Evolutionary conservation across 1,140 invertebrate species (phyloP), one percentile per base, ranked within the genome.

Genomic region (Atta cephalotes): DNA sequence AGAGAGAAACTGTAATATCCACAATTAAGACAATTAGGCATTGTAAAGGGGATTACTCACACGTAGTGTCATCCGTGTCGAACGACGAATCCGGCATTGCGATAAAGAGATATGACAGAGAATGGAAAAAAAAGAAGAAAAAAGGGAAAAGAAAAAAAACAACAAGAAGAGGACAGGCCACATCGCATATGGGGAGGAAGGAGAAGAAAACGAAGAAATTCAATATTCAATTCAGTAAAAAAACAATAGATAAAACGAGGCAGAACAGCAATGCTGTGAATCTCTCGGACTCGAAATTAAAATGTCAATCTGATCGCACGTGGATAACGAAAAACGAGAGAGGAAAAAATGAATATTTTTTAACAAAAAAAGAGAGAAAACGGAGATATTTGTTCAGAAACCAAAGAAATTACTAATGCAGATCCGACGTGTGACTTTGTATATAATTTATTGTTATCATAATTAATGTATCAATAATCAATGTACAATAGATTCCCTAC

Each of bases 361-460:
- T 18, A 68, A 85, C 3, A 6, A 81, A 87, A 74, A 9, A 81
- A 14, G 84, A 78, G 39, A 56, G 74, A 87, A 18, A 76, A 25
- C 31, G 1, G 31, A 51, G 49, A 28, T 16, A 63, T 9, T 74
- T 39, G 9, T 35, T 35, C 10, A 63, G 53, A 68, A 81, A 66
- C 45, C 28, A 76, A 88, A 86, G 18, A 35, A 91, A 88, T 88
- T 86, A 92, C 65, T 87, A 71, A 90, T 35, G 66, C 79, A 87
- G 66, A 53, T 88, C 74, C 85, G 66, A 77, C 25, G 45, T 56
- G 70, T 94, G 93, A 95, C 92, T 94, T 95, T 95, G 93, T 95
- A 95, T 95, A 95, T 95, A 95, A 95, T 95, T 95, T 95, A 95
- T 95, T 94, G 71, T 93, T 95, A 93, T 94, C 89, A 93, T 94